phyloP scores from a whole-genome alignment of 2,113 vertebrate genomes.

The Mormyrus iriodes region DNA sequence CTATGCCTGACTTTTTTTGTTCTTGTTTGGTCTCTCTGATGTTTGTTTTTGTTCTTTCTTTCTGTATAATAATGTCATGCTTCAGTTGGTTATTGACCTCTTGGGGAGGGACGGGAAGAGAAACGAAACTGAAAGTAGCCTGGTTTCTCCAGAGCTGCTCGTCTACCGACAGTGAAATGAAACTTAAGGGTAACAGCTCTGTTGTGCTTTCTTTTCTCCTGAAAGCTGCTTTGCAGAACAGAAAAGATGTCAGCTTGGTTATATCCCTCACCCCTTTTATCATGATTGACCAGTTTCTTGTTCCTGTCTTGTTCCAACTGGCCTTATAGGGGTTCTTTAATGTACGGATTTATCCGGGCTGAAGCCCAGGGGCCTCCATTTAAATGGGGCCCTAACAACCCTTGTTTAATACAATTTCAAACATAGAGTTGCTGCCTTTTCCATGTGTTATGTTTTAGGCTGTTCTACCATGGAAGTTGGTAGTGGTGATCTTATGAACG shows the following conservation, averaged over 20 bases:
- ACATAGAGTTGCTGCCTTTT: background rate
- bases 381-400: background rate
- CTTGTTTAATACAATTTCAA: background rate
- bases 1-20: background rate
- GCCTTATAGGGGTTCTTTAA: background rate
- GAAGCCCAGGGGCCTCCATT: background rate
- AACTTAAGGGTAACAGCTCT: background rate
- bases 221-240: background rate
- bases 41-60: background rate
- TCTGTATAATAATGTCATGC: background rate
- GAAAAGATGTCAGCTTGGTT: background rate
- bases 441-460: background rate
- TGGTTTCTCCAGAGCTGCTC: background rate
- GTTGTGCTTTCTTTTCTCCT: background rate
- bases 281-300: background rate
- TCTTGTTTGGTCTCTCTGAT: background rate
- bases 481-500: background rate
- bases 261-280: background rate
- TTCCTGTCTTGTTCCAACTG: background rate
- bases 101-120: background rate
- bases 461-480: background rate
- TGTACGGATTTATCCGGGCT: background rate
- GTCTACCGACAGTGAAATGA: background rate
- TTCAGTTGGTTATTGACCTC: background rate
- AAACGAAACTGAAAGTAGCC: background rate